Base-by-base conservation (phyloP, 2,797 vertebrate genomes). In the Denticeps clupeoides region DNA sequence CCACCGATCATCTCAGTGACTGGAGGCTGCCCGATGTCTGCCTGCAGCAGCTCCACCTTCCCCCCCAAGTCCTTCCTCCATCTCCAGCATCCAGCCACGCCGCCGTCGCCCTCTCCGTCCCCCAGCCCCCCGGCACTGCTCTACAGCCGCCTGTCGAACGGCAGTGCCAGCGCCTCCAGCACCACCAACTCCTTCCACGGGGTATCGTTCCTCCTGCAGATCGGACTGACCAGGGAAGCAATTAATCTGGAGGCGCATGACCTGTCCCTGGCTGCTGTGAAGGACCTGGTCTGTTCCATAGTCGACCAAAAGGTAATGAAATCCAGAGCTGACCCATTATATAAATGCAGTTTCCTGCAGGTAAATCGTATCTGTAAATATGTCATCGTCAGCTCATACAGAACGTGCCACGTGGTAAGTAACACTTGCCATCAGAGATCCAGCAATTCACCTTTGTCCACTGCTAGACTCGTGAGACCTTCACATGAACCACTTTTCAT, bases 211-310 rank as follows among this genome's bases (percentile, higher is more conserved):
- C 84, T 96, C 32, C 84, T 97, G 64, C 93, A 97, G 73, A 97
- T 97, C 8, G 93, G 93, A 51, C 88, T 97, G 68, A 96, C 93
- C 24, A 79, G 93, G 47, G 93, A 97, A 74, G 93, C 82, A 10
- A 90, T 97, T 49, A 90, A 89, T 76, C 83, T 95, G 69, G 93
- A 97, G 66, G 81, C 89, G 64, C 86, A 87, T 58, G 93, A 97
- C 66, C 79, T 94, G 56, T 90, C 91, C 4, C 78, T 97, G 59
- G 92, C 90, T 10, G 80, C 89, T 43, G 88, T 97, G 60, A 95
- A 93, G 75, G 93, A 97, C 69, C 83, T 95, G 22, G 90, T 97
- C 61, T 97, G 89, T 77, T 96, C 93, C 59, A 89, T 96, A 71
- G 91, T 97, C 73, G 93, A 97, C 80, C 93, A 97, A 70, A 97